Percentiles rank a stretch among this genome's conserved stretches.
These are phyloP conservation scores for Danio jaintianensis DNA, from an alignment of 2,797 vertebrate species.

Conservation along the genomic window DNA sequence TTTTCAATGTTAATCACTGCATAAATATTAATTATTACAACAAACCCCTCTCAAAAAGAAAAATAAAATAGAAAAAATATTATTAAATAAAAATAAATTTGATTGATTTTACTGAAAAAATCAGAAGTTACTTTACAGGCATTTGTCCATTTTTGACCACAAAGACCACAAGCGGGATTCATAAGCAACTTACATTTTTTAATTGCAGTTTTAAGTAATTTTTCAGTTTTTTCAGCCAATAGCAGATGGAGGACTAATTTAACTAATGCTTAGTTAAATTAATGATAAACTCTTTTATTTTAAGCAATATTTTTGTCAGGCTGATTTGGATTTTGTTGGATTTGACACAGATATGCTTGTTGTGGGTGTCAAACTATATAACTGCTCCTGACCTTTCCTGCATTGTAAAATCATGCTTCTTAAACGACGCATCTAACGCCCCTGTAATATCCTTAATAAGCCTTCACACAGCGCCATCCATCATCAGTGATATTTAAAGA, in stretches of 20 bases:
- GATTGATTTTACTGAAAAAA: too few relatives aligned
- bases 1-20: too few relatives aligned
- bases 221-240: background rate
- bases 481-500: constrained; percentile 49
- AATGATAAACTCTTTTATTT: background rate
- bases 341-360: background rate
- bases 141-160: too few relatives aligned
- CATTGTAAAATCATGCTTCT: background rate
- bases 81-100: too few relatives aligned
- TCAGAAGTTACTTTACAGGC: too few relatives aligned
- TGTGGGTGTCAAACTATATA: background rate
- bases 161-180: too few relatives aligned
- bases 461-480: background rate
- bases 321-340: background rate
- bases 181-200: too few relatives aligned
- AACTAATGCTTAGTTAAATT: background rate
- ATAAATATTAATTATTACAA: too few relatives aligned
- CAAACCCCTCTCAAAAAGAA: too few relatives aligned
- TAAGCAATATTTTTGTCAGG: background rate
- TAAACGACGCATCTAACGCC: background rate
- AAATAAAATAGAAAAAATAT: too few relatives aligned
- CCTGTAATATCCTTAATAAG: constrained; percentile 27
- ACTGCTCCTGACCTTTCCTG: background rate
- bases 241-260: background rate
- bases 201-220: too few relatives aligned